Conservation (phyloP, 2,797 vertebrate genomes). For the Sphenopsis melanotis region DNA sequence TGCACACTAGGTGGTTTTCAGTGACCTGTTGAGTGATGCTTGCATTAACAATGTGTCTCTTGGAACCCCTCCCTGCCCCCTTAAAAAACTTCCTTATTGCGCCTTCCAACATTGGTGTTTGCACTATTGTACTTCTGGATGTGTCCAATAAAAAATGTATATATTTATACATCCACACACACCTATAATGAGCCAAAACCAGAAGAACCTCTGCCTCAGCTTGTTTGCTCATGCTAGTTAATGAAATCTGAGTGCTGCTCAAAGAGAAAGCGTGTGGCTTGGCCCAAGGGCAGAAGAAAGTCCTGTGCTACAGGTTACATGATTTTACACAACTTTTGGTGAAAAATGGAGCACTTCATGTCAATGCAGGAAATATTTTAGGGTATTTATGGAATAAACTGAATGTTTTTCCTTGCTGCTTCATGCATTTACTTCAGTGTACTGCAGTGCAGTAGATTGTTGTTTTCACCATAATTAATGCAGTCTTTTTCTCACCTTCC, state of each 20-base stretch:
- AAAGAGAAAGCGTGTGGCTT: not conserved
- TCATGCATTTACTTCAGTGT: not conserved
- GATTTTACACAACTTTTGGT: slow-evolving; percentile 12
- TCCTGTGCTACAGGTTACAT: slow-evolving; percentile 20
- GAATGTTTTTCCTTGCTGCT: not conserved
- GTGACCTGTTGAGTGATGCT: not conserved
- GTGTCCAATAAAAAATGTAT: not conserved
- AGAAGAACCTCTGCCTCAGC: slow-evolving; percentile 27
- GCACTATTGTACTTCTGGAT: not conserved
- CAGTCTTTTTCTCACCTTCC: not conserved
- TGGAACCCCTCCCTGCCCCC: not conserved
- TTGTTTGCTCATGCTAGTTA: slow-evolving; percentile 30
- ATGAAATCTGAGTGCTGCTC: slow-evolving; percentile 14
- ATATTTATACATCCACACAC: not conserved
- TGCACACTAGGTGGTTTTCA: not conserved
- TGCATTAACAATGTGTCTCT: not conserved
- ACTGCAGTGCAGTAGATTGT: not conserved
- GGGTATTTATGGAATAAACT: not conserved
- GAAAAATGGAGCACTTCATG: not conserved
- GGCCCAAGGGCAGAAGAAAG: slow-evolving; percentile 32
- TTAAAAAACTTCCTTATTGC: not conserved
- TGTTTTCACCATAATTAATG: not conserved
- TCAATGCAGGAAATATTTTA: not conserved
- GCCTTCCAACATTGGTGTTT: not conserved
- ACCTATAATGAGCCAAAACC: not conserved